Evolutionary conservation across 2,888 invertebrate species (phyloP).

Genomic region (Acanthosepion esculentum): DNA sequence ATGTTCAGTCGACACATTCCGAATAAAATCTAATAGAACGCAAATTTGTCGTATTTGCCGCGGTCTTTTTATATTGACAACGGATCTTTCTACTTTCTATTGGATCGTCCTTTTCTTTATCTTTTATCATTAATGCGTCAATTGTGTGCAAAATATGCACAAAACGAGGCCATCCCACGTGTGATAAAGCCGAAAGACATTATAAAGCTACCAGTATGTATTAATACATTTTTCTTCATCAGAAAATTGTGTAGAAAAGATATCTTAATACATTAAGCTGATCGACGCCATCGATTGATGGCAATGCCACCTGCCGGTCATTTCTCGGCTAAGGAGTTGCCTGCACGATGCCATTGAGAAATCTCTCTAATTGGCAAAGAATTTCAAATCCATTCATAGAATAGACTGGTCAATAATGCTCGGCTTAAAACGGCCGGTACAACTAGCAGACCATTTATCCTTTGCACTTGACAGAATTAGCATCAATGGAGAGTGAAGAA

Average conservation of each 20-base stretch:
- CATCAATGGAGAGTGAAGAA: neutral
- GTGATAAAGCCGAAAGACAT: neutral
- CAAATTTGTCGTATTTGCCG: neutral
- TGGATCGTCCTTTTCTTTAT: neutral
- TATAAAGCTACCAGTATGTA: neutral
- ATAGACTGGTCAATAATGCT: neutral
- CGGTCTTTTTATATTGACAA: neutral
- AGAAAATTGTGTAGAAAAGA: neutral
- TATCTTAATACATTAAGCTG: neutral
- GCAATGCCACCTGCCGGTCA: slow-evolving; percentile 9
- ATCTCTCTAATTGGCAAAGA: slow-evolving; percentile 21
- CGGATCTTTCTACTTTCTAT: neutral
- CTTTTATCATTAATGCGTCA: neutral
- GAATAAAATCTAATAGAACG: neutral
- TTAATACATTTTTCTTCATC: neutral
- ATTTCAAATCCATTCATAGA: neutral
- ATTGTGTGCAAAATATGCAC: neutral
- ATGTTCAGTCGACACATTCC: neutral
- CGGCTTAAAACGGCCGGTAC: neutral
- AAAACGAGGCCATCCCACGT: neutral
- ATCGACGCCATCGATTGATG: slow-evolving; percentile 22
- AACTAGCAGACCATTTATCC: neutral
- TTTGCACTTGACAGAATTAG: neutral
- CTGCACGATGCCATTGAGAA: neutral
- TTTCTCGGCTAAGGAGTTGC: neutral